Base-by-base conservation (phyloP, 2,797 vertebrate species). In the Sebastes minor region DNA sequence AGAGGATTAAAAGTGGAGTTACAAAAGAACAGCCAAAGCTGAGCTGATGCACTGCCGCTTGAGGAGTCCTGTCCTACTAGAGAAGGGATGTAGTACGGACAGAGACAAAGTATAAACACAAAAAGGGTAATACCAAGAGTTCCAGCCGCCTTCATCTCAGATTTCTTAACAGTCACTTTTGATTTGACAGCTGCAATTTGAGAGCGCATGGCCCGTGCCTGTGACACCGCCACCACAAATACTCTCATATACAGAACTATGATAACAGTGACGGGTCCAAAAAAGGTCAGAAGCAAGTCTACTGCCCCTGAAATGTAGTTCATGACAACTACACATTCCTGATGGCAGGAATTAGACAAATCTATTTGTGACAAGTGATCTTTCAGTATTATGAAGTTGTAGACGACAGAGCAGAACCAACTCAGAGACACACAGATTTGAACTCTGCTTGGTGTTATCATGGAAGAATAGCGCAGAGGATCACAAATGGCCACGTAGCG, bases 1-100 rank as follows among this genome's bases (percentile, higher is more conserved):
- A 86, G 35, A 9, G 84, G 86, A 73, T 86, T 90, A 18, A 89
- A 52, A 60, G 46, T 82, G 56, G 87, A 91, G 68, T 90, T 91
- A 13, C 69, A 66, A 9, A 52, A 83, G 3, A 85, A 33, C 10
- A 90, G 14, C 87, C 84, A 88, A 20, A 59, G 22, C 46, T 74
- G n/a, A 28, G 33, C 23, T 25, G 6, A 38, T 6, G n/a, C n/a
- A n/a, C n/a, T n/a, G n/a, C n/a, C n/a, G 11, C 0, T 0, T 6
- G 5, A 2, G 1, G 3, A 22, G 60, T 63, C 70, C 52, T 35
- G n/a, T 35, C 55, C 22, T 12, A 12, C n/a, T 4, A 80, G 22
- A n/a, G 69, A 62, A 42, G 60, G 35, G 16, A 30, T 13, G 38
- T 81, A 86, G 49, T 61, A 85, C 5, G 89, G 88, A 25, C 60